Conservation (phyloP, 2,113 vertebrate genomes). For the Oryzias celebensis region DNA sequence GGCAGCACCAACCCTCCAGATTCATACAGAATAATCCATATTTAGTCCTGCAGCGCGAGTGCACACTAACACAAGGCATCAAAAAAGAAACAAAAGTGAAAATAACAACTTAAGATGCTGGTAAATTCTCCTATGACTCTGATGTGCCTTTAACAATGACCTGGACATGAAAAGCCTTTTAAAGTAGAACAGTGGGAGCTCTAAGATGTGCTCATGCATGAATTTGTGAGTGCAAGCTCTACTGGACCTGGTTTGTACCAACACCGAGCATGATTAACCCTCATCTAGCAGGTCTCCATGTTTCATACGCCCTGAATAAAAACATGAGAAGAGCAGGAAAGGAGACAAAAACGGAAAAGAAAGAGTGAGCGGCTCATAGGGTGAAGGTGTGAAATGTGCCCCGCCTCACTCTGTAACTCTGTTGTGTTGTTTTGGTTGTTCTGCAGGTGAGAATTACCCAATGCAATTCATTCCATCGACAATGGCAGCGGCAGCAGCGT, state of each 20-base stretch:
- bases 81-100: slow-evolving; percentile 12
- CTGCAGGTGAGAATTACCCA: slow-evolving; percentile 96
- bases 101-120: slow-evolving; percentile 74
- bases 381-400: background rate
- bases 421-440: slow-evolving; percentile 71
- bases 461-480: slow-evolving; percentile 99
- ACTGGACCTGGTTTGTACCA: slow-evolving; percentile 8
- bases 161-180: slow-evolving; percentile 92
- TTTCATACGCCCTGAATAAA: slow-evolving; percentile 46
- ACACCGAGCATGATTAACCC: slow-evolving; percentile 38
- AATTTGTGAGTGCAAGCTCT: slow-evolving; percentile 73
- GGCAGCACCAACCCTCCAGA: slow-evolving; percentile 16
- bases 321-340: slow-evolving; percentile 36
- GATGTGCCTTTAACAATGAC: slow-evolving; percentile 75
- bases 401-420: slow-evolving; percentile 77
- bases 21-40: slow-evolving; percentile 17
- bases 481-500: slow-evolving; percentile 96
- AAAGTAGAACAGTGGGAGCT: slow-evolving; percentile 85
- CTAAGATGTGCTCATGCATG: slow-evolving; percentile 72
- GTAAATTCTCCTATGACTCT: slow-evolving; percentile 51
- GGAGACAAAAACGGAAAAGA: slow-evolving; percentile 20
- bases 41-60: slow-evolving; percentile 21
- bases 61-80: slow-evolving; percentile 13
- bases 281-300: slow-evolving; percentile 22
- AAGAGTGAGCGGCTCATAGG: slow-evolving; percentile 11